Evolutionary conservation across 2,888 invertebrate genomes (phyloP), one percentile per base, ranked within the genome.

Genomic region (Dexiosoma caninum): DNA sequence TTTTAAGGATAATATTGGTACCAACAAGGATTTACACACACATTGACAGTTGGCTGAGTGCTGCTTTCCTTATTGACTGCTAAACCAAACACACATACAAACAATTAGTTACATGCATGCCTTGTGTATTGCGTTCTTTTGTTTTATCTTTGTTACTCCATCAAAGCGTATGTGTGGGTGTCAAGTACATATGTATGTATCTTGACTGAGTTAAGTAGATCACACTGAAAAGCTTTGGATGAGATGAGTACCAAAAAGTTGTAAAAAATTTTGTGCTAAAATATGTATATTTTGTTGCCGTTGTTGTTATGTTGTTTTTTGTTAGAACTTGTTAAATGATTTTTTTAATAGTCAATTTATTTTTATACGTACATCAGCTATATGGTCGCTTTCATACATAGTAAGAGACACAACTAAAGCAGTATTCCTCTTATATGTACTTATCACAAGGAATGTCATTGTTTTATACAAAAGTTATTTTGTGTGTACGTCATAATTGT

Each of bases 331-430:
- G 79, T 66, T 75, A 79, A 79, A 79, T 75, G 79, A 75, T 79
- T 64, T 75, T 69, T 69, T 70, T 70, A 79, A 79, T 79, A 79
- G 75, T 75, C 79, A 79, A 79, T 79, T 79, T 70, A 75, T 72
- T 67, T 70, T 79, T 71, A 79, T 79, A 69, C 70, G 7, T 46
- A 59, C 70, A 75, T 71, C 79, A 75, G 70, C 59, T 79, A 75
- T 70, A 66, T 70, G 79, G 51, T 16, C 27, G 14, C 37, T 23
- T 64, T 32, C 21, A 2, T 44, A n/a, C 40, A 19, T 27, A n/a
- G n/a, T n/a, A n/a, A n/a, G n/a, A n/a, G n/a, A n/a, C n/a, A n/a
- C n/a, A n/a, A n/a, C n/a, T n/a, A n/a, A n/a, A n/a, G n/a, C n/a
- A n/a, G n/a, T n/a, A n/a, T n/a, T n/a, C n/a, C n/a, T n/a, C n/a